Percentiles rank a stretch among this genome's conserved stretches.
Conservation (phyloP, 2,888 invertebrate species). For the Leucozona laternaria region DNA sequence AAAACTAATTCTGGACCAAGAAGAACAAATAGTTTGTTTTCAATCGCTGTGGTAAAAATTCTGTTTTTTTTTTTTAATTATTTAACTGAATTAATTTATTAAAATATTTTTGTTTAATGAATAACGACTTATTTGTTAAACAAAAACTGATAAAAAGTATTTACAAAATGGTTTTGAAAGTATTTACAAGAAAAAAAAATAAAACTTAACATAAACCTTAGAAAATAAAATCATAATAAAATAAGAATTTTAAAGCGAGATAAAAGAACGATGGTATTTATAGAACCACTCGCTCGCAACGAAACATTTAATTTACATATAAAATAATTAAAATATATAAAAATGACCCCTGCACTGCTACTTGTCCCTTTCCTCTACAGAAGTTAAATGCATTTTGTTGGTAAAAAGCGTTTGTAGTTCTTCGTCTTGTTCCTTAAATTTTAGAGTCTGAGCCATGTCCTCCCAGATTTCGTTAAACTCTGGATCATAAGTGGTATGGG, state of each 20-base stretch:
- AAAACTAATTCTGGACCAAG: not conserved
- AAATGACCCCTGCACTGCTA: not conserved
- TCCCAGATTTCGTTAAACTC: constrained; percentile 72
- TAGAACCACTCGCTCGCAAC: not conserved
- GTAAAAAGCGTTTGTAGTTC: constrained; percentile 50
- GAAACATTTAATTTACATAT: constrained; percentile 3
- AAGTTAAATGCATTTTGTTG: constrained; percentile 44
- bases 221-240: not conserved
- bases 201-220: constrained; percentile 10
- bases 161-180: not conserved
- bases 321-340: constrained; percentile 3
- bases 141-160: not conserved
- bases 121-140: not conserved
- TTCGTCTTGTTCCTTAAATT: constrained; percentile 47
- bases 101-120: not conserved
- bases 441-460: constrained; percentile 27
- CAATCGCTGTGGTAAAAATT: not conserved
- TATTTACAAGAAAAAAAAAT: constrained; percentile 14
- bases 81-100: not conserved
- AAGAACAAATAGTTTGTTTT: not conserved
- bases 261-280: not conserved
- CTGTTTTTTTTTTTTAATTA: not conserved
- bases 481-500: constrained; percentile 53
- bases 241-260: not conserved
- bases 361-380: constrained; percentile 17